Evolutionary conservation across 1,140 invertebrate genomes (phyloP).

Genomic region (Temnothorax nylanderi): DNA sequence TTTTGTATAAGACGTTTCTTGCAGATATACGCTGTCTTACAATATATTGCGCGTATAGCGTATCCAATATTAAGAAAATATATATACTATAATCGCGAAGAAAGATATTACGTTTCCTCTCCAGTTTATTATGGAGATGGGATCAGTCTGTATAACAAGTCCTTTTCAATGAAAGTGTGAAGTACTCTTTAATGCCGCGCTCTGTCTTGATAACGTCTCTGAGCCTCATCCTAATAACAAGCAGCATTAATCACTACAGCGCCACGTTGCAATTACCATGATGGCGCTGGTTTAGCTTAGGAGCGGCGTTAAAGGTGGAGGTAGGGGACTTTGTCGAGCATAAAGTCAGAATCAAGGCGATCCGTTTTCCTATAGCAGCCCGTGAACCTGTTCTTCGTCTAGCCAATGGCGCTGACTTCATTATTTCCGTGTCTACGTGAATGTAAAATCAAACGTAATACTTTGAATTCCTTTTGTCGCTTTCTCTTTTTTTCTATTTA

Average conservation of each 20-base stretch:
- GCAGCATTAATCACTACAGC: constrained; percentile 78
- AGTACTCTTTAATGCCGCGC: constrained; percentile 57
- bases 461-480: neutral
- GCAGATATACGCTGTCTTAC: neutral
- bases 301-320: constrained; percentile 29
- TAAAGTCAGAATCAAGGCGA: constrained; percentile 72
- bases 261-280: constrained; percentile 77
- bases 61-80: neutral
- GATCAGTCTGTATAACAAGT: neutral
- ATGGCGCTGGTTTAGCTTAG: constrained; percentile 72
- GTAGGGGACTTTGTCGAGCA: constrained; percentile 46
- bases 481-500: neutral
- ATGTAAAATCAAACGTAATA: neutral
- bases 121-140: constrained; percentile 7
- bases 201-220: constrained; percentile 72
- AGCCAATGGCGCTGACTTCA: constrained; percentile 21
- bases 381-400: constrained; percentile 7
- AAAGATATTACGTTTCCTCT: neutral
- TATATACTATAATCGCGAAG: neutral
- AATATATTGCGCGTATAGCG: neutral
- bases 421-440: constrained; percentile 15
- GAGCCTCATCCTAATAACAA: constrained; percentile 78
- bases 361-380: constrained; percentile 20
- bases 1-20: neutral
- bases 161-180: constrained; percentile 46